Conservation (phyloP, 2,888 invertebrate species). For the Caenorhabditis wallacei region DNA sequence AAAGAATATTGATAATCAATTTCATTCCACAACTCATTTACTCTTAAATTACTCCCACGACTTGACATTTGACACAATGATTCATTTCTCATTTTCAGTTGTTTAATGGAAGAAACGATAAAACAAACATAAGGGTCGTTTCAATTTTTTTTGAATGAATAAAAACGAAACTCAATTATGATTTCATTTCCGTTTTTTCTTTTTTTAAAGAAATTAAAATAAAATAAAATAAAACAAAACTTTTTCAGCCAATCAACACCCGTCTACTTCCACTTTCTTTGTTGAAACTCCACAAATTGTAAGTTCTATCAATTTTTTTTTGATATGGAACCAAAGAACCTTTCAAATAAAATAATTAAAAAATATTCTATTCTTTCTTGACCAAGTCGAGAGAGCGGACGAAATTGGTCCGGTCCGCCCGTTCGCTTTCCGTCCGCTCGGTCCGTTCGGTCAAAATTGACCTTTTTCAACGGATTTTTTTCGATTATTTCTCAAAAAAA, state of each 20-base stretch:
- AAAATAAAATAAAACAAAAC: constrained; percentile 8
- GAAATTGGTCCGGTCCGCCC: too few species aligned
- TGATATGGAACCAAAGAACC: too few species aligned
- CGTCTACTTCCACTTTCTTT: constrained; percentile 54
- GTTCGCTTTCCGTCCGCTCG: too few species aligned
- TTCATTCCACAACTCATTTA: neutral
- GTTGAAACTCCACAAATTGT: constrained; percentile 39
- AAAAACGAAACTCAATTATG: constrained; percentile 36
- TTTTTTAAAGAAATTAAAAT: too few species aligned
- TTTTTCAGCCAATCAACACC: constrained; percentile 35
- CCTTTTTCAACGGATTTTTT: too few species aligned
- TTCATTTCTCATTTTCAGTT: constrained; percentile 13
- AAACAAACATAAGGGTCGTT: constrained; percentile 14
- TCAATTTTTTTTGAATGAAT: neutral
- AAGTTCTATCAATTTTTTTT: constrained; percentile 13
- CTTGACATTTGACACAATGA: constrained; percentile 24
- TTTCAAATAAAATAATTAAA: too few species aligned
- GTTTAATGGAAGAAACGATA: constrained; percentile 10
- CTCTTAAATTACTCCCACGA: constrained; percentile 21
- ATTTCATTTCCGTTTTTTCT: constrained; percentile 48
- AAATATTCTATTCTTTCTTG: too few species aligned
- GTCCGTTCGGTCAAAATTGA: too few species aligned
- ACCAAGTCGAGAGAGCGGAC: too few species aligned
- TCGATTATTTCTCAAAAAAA: too few species aligned
- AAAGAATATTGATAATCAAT: constrained; percentile 12